Percentiles rank a stretch among this genome's conserved stretches.
These are phyloP conservation scores for Enteromius viviparus DNA, from an alignment of 2,797 vertebrate species.

Conservation along the genomic window DNA sequence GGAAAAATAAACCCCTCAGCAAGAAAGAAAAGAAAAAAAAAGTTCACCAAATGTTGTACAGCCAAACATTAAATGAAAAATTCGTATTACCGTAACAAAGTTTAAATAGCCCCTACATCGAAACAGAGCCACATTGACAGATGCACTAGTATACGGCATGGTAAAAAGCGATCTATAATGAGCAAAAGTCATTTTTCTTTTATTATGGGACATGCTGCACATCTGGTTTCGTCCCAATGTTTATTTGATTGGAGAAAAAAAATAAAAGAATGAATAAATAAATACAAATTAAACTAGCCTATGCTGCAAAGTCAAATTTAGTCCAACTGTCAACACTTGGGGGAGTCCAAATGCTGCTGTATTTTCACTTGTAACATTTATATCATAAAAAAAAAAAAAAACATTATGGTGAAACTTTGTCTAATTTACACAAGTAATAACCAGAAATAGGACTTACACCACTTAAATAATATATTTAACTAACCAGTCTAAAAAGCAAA, in stretches of 20 bases:
- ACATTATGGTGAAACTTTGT: neutral
- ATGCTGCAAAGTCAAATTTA: neutral
- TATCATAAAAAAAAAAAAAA: neutral
- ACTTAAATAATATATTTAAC: neutral
- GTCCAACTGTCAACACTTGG: conserved; percentile 19
- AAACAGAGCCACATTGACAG: neutral
- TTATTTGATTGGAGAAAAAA: neutral
- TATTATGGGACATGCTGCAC: neutral
- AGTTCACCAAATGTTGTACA: neutral
- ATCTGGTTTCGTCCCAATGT: neutral
- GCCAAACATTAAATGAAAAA: neutral
- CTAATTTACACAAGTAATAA: neutral
- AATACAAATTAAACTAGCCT: neutral
- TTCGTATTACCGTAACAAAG: neutral
- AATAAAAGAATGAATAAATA: neutral
- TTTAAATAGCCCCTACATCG: neutral
- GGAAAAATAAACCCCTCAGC: neutral
- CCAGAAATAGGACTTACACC: neutral
- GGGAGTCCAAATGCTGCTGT: conserved; percentile 17
- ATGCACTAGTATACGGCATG: neutral
- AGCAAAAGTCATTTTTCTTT: neutral
- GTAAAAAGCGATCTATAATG: neutral
- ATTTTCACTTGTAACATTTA: neutral
- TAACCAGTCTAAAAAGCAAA: neutral
- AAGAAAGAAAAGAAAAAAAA: no score